Evolutionary conservation across 2,113 vertebrate species (phyloP).

Genomic region (Neodontobutis hainanensis): DNA sequence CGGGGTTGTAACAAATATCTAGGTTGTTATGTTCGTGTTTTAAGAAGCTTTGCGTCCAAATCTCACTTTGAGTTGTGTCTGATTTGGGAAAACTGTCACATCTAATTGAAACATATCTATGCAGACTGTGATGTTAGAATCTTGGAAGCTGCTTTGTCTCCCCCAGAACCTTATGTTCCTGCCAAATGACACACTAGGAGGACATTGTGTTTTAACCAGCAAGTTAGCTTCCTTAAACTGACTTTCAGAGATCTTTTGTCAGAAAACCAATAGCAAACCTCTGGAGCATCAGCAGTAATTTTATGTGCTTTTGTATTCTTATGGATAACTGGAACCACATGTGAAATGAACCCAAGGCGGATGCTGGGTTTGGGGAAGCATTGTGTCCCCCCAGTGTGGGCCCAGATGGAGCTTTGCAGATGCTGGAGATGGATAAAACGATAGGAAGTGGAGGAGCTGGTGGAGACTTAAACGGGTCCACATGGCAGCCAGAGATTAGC

Average conservation of each 20-base stretch:
- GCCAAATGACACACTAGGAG: background rate
- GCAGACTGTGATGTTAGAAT: background rate
- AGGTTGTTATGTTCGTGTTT: background rate
- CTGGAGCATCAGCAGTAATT: conserved; percentile 47
- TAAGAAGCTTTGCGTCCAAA: background rate
- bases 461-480: conserved; percentile 60
- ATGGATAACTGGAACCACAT: conserved; percentile 64
- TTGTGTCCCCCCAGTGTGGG: conserved; percentile 49
- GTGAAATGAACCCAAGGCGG: conserved; percentile 57
- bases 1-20: too few species aligned
- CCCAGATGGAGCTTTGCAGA: conserved; percentile 42
- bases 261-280: conserved; percentile 28
- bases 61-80: background rate
- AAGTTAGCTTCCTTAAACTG: background rate
- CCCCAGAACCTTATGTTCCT: conserved; percentile 10
- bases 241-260: conserved; percentile 12
- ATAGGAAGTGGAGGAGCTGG: conserved; percentile 42
- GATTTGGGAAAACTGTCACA: background rate
- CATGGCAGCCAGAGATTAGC: conserved; percentile 59
- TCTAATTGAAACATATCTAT: background rate
- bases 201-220: conserved; percentile 5
- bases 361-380: conserved; percentile 43
- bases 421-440: conserved; percentile 45
- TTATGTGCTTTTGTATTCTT: conserved; percentile 22
- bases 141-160: background rate